Base-by-base conservation (phyloP, 2,888 invertebrate genomes). In the Andrena hattorfiana region DNA sequence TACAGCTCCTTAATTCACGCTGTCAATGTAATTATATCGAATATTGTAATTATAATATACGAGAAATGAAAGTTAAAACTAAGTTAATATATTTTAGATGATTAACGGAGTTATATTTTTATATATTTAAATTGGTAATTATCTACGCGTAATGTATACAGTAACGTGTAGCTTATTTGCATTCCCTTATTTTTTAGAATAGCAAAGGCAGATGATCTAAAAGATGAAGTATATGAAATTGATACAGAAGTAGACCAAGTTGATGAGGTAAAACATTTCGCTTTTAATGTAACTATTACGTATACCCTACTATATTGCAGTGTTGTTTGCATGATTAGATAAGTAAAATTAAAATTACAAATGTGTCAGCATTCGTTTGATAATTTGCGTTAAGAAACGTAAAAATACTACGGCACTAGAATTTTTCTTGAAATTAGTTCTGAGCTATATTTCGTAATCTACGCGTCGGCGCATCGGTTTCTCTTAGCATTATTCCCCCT, bases 181-280 rank as follows among this genome's bases (percentile, higher is more conserved):
- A 26, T 56, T 56, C 63, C 26, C 4, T 49, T 59, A 10, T 60
- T 35, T 74, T 81, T 48, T 69, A 82, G 85, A 74, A 85, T 89
- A 83, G 94, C 95, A 49, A 95, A 95, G 85, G 92, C 95, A 26
- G 95, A 96, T 83, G 95, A 96, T 83, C 92, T 97, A n/a, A 95
- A 96, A 90, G 97, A 98, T 92, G 98, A 98, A 94, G 95, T 97
- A 20, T 99, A 98, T 94, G 98, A 99, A 94, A 96, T 98, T 84
- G 99, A 99, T 94, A 96, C 97, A 7, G 98, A 98, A 93, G 96
- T 96, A 73, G 98, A 98, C 94, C 96, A 96, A 88, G 96, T 97
- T 86, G 97, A 97, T 93, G 97, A 97, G 93, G 96, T 96, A 84
- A 86, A 71, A 51, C 66, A 74, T 54, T 68, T 32, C 51, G 42